phyloP scores from a whole-genome alignment of 2,888 invertebrate genomes.

The Dicycla oo region DNA sequence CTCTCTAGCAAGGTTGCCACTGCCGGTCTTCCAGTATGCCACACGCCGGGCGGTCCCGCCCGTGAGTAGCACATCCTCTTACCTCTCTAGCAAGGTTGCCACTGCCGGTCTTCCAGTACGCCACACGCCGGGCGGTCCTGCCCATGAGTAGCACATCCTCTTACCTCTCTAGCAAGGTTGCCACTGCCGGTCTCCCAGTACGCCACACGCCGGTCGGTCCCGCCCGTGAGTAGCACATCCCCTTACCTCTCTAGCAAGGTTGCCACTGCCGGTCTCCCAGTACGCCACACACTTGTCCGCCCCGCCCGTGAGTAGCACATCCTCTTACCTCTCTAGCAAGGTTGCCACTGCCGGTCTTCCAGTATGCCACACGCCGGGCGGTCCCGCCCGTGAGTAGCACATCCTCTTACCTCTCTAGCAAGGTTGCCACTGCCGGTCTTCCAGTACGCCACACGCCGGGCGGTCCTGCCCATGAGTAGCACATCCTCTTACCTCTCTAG shows the following conservation, averaged over 20 bases:
- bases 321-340: conserved; percentile 92
- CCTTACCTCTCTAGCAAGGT: conserved; percentile 93
- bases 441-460: conserved; percentile 97
- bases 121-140: conserved; percentile 96
- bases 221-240: conserved; percentile 92
- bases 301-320: conserved; percentile 93
- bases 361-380: conserved; percentile 96
- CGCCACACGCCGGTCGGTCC: conserved; percentile 95
- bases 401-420: conserved; percentile 92
- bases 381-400: conserved; percentile 95
- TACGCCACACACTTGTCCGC: conserved; percentile 96
- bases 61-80: conserved; percentile 90
- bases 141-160: conserved; percentile 92
- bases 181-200: conserved; percentile 98
- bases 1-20: conserved; percentile 95
- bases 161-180: conserved; percentile 93
- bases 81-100: conserved; percentile 95
- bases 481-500: conserved; percentile 91
- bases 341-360: conserved; percentile 96
- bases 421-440: conserved; percentile 96
- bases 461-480: conserved; percentile 95
- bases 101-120: conserved; percentile 97
- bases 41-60: conserved; percentile 96
- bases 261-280: conserved; percentile 97
- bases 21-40: conserved; percentile 97